phyloP scores from a whole-genome alignment of 2,888 invertebrate species.

The Biston stratarius region DNA sequence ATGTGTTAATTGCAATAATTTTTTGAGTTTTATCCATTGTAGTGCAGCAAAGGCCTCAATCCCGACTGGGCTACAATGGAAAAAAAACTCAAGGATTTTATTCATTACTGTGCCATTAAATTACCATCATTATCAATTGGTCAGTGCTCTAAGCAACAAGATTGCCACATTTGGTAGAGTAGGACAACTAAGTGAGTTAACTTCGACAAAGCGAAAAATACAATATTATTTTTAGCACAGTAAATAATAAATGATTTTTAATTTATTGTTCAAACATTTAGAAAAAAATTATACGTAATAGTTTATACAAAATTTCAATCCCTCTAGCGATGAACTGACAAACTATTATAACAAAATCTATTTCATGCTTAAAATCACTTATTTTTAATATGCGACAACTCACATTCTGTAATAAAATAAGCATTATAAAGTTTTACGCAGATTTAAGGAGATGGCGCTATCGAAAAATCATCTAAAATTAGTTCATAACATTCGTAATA shows the following conservation, averaged over 20 bases:
- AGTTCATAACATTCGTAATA: too few species aligned
- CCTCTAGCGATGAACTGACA: slow-evolving; percentile 18
- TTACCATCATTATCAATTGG: slow-evolving; percentile 18
- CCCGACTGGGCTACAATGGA: background rate
- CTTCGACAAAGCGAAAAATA: background rate
- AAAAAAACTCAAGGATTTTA: slow-evolving; percentile 9
- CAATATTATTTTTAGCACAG: background rate
- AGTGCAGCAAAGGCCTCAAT: too few species aligned
- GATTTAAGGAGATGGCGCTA: slow-evolving; percentile 36
- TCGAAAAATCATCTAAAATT: background rate
- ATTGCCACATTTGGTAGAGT: background rate
- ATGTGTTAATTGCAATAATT: slow-evolving; percentile 1
- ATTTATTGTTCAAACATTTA: background rate
- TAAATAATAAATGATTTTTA: background rate
- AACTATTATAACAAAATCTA: slow-evolving; percentile 5
- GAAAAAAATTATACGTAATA: background rate
- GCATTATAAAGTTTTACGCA: background rate
- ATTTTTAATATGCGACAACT: background rate
- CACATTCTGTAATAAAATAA: background rate
- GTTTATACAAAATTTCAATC: background rate
- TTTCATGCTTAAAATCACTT: background rate
- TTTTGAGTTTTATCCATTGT: too few species aligned
- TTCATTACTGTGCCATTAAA: slow-evolving; percentile 28
- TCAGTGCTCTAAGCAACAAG: background rate
- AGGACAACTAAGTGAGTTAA: background rate